Evolutionary conservation across 2,888 invertebrate species (phyloP).

Genomic region (Temnothorax unifasciatus): DNA sequence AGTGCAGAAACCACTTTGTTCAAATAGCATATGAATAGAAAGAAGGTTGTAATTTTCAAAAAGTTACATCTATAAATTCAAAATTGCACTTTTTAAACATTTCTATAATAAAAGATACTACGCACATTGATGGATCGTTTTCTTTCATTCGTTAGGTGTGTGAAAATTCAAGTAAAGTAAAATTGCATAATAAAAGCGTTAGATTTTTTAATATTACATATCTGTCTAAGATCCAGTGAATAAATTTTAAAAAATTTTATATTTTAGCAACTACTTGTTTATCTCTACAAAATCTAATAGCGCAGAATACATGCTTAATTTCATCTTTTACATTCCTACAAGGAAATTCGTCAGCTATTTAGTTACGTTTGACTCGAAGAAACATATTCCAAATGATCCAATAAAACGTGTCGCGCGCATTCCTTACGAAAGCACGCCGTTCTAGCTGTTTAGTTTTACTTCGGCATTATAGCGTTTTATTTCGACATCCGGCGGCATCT

Average conservation of each 20-base stretch:
- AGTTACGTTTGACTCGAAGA: neutral
- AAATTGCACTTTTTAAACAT: neutral
- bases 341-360: conserved; percentile 24
- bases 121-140: neutral
- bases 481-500: conserved; percentile 5
- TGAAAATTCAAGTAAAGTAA: neutral
- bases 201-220: neutral
- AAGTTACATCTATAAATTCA: neutral
- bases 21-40: conserved; percentile 20
- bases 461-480: conserved; percentile 24
- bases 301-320: neutral
- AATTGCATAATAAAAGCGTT: neutral
- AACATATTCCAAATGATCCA: neutral
- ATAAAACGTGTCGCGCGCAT: conserved; percentile 29
- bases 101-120: neutral
- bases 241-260: neutral
- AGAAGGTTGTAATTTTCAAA: neutral
- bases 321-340: neutral
- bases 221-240: neutral
- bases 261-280: neutral
- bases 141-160: neutral
- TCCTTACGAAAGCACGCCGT: conserved; percentile 8
- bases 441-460: neutral
- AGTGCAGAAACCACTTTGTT: neutral
- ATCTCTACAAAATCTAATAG: neutral